A percentile compares a stretch with the other conserved stretches of the same genome.
Evolutionary conservation across 2,888 invertebrate genomes (phyloP).

Genomic region (Drosophila birchii): DNA sequence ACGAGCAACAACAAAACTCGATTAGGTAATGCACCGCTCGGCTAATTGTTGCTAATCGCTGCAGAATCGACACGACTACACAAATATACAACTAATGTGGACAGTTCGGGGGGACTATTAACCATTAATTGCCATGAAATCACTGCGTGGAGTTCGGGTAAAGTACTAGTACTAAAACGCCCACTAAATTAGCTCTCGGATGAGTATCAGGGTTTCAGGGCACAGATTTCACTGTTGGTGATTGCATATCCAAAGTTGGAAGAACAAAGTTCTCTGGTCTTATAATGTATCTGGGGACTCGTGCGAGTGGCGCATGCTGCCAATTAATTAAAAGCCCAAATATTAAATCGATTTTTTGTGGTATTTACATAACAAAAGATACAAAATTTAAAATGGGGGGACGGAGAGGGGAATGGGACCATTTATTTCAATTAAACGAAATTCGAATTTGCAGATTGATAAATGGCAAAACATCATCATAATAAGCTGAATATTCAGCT

Average conservation of each 20-base stretch:
- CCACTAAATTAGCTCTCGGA: conserved; percentile 30
- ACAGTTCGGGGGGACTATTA: conserved; percentile 45
- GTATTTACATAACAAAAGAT: conserved; percentile 59
- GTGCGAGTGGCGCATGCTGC: conserved; percentile 61
- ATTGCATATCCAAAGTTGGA: conserved; percentile 5
- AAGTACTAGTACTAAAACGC: conserved; percentile 31
- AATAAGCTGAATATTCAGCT: conserved; percentile 44
- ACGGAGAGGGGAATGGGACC: conserved; percentile 19
- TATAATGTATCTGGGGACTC: background rate
- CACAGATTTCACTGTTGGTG: background rate
- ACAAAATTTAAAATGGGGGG: conserved; percentile 6
- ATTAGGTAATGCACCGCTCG: conserved; percentile 71
- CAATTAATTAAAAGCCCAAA: conserved; percentile 65
- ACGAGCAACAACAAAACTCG: conserved; percentile 47
- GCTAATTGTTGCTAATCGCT: conserved; percentile 77
- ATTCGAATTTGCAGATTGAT: conserved; percentile 43
- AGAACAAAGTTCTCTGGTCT: conserved; percentile 8
- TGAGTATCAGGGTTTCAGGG: background rate
- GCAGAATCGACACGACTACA: conserved; percentile 69
- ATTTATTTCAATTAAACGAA: conserved; percentile 69
- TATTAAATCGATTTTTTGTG: conserved; percentile 41
- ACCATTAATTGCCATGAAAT: conserved; percentile 68
- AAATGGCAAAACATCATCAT: conserved; percentile 36
- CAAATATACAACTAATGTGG: conserved; percentile 39
- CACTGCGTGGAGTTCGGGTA: conserved; percentile 33